Base-by-base conservation (phyloP, 2,888 invertebrate genomes). In the Leptogaster cylindrica region DNA sequence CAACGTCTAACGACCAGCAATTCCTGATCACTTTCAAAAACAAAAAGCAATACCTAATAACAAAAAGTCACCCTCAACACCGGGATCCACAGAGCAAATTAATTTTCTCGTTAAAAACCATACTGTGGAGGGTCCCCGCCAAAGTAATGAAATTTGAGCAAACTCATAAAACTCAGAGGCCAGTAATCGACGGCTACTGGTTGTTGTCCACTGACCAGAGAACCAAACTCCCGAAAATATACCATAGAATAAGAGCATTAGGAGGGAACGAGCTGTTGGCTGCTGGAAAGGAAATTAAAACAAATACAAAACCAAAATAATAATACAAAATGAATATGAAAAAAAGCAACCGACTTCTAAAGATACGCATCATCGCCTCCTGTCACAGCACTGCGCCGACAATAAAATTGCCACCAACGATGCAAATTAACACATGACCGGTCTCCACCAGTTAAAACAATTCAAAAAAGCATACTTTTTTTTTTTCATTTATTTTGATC, bases 91-190 rank as follows among this genome's bases (percentile, higher is more conserved):
- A 8, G 1, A 23, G 36, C 55, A 55, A 55, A 55, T 55, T 39
- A 55, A 39, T 55, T 20, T 55, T 55, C 25, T 39, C 36, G 39
- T 36, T 36, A 39, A 55, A 55, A 20, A 25, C 4, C 10, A 6
- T 18, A 20, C 52, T 36, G 55, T 36, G 55, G 55, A 55, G 52
- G 52, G 52, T 52, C 52, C n/a, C n/a, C 36, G 18, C 33, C 36
- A 18, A 41, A 41, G 61, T 61, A 27, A 41, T 61, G 61, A 61
- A 61, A 61, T 61, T 61, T 44, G 61, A 61, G 18, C 14, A 61
- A 41, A 27, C 44, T 28, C 61, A 61, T 61, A 61, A n/a, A 61
- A 61, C 44, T 23, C 31, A n/a, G n/a, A n/a, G n/a, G 6, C n/a
- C 3, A 36, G 23, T 4, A 28, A 23, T 36, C n/a, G 39, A 23